These are phyloP conservation scores for Sebastes vulpes DNA, from an alignment of 2,797 vertebrate species.

Conservation along the genomic window DNA sequence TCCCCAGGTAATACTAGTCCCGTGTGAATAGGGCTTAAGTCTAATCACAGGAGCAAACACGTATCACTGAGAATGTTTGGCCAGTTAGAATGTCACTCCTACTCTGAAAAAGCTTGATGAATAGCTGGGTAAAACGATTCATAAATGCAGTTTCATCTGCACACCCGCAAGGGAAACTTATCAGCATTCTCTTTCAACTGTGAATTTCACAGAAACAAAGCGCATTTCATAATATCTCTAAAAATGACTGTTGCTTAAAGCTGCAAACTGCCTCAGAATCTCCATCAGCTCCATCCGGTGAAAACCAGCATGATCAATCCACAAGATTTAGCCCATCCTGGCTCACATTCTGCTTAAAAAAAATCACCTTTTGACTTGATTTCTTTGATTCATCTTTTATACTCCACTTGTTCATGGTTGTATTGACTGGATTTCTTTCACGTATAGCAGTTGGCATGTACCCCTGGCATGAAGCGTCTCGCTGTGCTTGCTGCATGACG, in stretches of 20 bases:
- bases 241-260: neutral
- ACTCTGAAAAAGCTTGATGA: neutral
- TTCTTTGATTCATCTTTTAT: slow-evolving; percentile 17
- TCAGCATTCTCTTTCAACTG: neutral
- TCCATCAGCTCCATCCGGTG: neutral
- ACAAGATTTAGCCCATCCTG: neutral
- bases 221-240: neutral
- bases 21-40: neutral
- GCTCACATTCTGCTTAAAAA: neutral
- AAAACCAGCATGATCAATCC: slow-evolving; percentile 21
- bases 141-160: neutral
- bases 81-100: neutral
- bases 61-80: neutral
- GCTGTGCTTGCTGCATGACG: slow-evolving; percentile 84
- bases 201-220: neutral
- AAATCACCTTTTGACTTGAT: neutral
- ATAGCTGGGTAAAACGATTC: neutral
- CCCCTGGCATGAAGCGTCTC: slow-evolving; percentile 74
- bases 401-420: slow-evolving; percentile 24
- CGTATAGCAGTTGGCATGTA: slow-evolving; percentile 70
- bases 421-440: slow-evolving; percentile 59
- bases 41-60: neutral
- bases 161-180: neutral
- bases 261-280: neutral
- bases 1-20: neutral